These are phyloP conservation scores for Dendrocopos noguchii DNA, from an alignment of 2,113 vertebrate species.

Conservation along the genomic window DNA sequence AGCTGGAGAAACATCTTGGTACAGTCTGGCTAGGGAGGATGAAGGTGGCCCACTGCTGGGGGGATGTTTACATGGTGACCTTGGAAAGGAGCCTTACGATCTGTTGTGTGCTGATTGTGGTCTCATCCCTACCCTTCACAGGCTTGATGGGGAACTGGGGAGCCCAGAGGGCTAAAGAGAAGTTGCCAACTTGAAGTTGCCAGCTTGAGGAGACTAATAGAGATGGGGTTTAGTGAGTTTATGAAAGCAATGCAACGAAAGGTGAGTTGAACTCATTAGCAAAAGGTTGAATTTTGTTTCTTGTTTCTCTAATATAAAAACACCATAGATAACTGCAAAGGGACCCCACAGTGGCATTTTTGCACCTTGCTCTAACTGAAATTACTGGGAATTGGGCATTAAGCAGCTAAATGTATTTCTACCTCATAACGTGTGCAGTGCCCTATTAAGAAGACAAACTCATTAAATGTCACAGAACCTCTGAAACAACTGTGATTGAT, in stretches of 20 bases:
- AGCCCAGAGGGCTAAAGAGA: not conserved
- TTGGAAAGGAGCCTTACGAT: not conserved
- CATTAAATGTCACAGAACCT: not conserved
- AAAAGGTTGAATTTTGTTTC: not conserved
- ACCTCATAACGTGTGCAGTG: not conserved
- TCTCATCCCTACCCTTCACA: not conserved
- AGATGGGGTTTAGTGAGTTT: not conserved
- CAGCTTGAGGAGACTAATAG: not conserved
- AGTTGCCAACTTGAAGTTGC: rapidly evolving
- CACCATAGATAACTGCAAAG: not conserved
- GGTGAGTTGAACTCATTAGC: not conserved
- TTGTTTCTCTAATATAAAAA: not conserved
- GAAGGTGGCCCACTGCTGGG: not conserved
- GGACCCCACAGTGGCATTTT: not conserved
- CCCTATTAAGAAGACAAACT: constrained; percentile 10
- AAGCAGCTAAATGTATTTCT: constrained; percentile 4
- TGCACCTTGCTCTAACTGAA: not conserved
- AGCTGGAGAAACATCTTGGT: not conserved
- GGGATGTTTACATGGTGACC: not conserved
- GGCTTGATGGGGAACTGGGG: not conserved
- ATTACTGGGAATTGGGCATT: not conserved
- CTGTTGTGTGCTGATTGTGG: not conserved
- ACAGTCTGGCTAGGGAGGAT: not conserved
- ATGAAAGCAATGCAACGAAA: not conserved
- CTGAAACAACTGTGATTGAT: not conserved